Evolutionary conservation across 2,113 vertebrate genomes (phyloP).

Genomic region (Ammodytes marinus): DNA sequence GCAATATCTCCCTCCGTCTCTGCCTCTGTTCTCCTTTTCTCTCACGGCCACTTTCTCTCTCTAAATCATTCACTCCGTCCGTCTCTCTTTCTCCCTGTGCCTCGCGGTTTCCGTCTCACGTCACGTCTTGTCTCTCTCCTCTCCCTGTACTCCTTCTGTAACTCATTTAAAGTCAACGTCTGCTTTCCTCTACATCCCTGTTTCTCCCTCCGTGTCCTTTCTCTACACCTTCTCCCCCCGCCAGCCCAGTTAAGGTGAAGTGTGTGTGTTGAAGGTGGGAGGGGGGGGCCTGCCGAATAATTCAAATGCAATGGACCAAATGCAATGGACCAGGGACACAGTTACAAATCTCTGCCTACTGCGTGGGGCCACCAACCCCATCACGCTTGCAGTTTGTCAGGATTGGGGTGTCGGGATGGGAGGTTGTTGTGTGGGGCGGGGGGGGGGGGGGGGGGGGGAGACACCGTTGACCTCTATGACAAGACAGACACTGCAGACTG

Average conservation of each 20-base stretch:
- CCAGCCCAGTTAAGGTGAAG: conserved; percentile 85
- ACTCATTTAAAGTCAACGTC: conserved; percentile 27
- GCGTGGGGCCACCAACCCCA: conserved; percentile 87
- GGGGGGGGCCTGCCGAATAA: conserved; percentile 89
- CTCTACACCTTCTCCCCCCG: conserved; percentile 13
- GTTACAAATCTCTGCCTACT: conserved; percentile 98
- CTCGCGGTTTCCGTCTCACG: conserved; percentile 22
- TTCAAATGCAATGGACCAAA: conserved; percentile 98
- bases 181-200: neutral
- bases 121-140: conserved; percentile 9
- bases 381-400: conserved; percentile 95
- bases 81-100: neutral
- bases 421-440: conserved; percentile 39
- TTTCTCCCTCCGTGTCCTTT: neutral
- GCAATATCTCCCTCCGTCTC: conserved; percentile 21
- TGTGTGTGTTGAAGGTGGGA: neutral
- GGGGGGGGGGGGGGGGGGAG: conserved; percentile 32
- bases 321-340: conserved; percentile 95
- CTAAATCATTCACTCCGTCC: conserved; percentile 33
- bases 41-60: conserved; percentile 25
- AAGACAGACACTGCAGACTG: conserved; percentile 67
- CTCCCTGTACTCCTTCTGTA: conserved; percentile 5
- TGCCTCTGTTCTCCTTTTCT: conserved; percentile 21
- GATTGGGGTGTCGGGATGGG: conserved; percentile 72
- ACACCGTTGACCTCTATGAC: conserved; percentile 74